Conservation (phyloP, 2,113 vertebrate genomes). For the Nycticebus coucang region DNA sequence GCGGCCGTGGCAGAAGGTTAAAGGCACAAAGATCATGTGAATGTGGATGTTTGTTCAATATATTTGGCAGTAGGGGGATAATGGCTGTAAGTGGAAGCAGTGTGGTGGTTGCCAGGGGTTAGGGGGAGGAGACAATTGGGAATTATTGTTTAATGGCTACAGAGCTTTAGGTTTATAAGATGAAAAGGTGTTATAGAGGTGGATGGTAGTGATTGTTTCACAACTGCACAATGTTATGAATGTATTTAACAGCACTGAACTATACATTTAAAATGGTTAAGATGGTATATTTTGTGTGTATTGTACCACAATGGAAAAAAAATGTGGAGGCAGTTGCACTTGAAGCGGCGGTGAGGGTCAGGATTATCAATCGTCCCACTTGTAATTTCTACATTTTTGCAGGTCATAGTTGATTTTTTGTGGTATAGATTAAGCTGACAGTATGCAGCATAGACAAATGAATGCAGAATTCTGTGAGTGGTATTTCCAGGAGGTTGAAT, state of each 20-base stretch:
- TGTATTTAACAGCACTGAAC: neutral
- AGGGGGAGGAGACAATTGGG: no score
- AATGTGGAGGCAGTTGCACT: neutral
- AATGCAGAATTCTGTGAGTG: neutral
- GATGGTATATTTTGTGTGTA: neutral
- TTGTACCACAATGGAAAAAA: neutral
- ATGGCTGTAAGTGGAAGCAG: neutral
- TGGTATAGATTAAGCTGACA: neutral
- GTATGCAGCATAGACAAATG: neutral
- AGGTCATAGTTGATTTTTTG: neutral
- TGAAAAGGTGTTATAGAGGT: neutral
- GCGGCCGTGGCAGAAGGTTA: neutral
- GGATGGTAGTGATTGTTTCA: no score
- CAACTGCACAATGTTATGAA: neutral
- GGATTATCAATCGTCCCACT: neutral
- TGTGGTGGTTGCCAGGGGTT: neutral
- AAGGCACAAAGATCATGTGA: neutral
- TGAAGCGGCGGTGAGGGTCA: neutral
- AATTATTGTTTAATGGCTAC: neutral
- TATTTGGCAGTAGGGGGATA: neutral
- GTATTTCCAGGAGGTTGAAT: slow-evolving; percentile 24
- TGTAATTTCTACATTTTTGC: neutral
- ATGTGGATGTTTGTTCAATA: neutral
- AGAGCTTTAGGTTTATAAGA: neutral
- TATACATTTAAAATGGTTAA: neutral